These are phyloP conservation scores for Leptogaster cylindrica DNA, from an alignment of 2,888 invertebrate species.

Conservation along the genomic window DNA sequence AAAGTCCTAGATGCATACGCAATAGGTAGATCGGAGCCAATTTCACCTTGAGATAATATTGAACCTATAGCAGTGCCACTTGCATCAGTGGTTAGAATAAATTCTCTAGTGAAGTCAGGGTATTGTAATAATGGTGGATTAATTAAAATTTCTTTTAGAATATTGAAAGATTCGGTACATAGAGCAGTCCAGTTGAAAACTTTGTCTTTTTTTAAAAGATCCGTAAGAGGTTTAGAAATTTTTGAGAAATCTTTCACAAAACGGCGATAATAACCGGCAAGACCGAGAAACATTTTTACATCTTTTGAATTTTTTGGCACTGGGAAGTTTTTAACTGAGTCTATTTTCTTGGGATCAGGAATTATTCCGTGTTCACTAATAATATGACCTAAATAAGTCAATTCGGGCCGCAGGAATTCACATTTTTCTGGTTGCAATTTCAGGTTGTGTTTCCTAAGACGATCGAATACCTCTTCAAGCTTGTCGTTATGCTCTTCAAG, in stretches of 20 bases:
- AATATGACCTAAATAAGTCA: no score
- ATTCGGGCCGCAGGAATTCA: slow-evolving; percentile 48
- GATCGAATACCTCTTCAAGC: slow-evolving; percentile 50
- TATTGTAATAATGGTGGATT: no score
- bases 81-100: no score
- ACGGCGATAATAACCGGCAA: no score
- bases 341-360: no score
- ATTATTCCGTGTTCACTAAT: no score
- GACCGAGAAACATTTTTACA: slow-evolving; percentile 50
- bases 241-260: slow-evolving; percentile 41
- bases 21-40: no score
- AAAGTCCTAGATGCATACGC: no score
- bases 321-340: slow-evolving; percentile 28
- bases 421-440: slow-evolving; percentile 51
- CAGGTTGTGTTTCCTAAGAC: slow-evolving; percentile 46
- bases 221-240: slow-evolving; percentile 20
- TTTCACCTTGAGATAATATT: no score
- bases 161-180: slow-evolving; percentile 24
- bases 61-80: no score
- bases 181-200: slow-evolving; percentile 18
- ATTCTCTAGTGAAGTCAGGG: no score
- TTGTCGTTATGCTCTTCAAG: slow-evolving; percentile 51
- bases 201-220: slow-evolving; percentile 14
- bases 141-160: no score
- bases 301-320: slow-evolving; percentile 47